Conservation (phyloP, 1,140 invertebrate species). For the Bombyx mori region ASM3026992v2 NC_085117.1:12622001-12622500, state of each 20-base stretch:
- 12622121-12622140: conserved; percentile 1
- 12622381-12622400: conserved; percentile 54
- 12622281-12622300: too few species aligned
- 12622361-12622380: conserved; percentile 50
- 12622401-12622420: conserved; percentile 72
- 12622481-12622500: conserved; percentile 71
- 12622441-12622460: conserved; percentile 58
- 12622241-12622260: too few species aligned
- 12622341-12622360: conserved; percentile 18
- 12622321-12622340: too few species aligned
- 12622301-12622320: too few species aligned
- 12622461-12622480: conserved; percentile 71
- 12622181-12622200: too few species aligned
- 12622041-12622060: too few species aligned
- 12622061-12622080: not conserved
- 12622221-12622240: too few species aligned
- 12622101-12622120: conserved; percentile 8
- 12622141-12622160: conserved; percentile 6
- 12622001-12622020: too few species aligned
- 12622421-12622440: conserved; percentile 74
- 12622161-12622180: too few species aligned
- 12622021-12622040: too few species aligned
- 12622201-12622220: too few species aligned
- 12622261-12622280: too few species aligned
- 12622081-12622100: conserved; percentile 4